Conservation (phyloP, 2,797 vertebrate genomes). For the Phoebastria nigripes region DNA sequence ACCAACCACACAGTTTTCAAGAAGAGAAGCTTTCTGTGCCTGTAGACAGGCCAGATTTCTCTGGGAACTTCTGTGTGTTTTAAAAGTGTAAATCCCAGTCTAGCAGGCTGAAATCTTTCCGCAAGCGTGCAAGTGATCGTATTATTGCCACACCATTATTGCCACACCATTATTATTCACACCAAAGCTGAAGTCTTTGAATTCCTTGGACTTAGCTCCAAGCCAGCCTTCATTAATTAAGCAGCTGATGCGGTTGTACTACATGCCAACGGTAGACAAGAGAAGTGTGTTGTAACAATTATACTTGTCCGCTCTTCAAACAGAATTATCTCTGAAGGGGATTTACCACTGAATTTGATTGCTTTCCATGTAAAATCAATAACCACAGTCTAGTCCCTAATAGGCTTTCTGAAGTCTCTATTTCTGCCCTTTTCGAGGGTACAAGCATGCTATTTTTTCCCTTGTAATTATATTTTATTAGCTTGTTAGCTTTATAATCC, state of each 20-base stretch:
- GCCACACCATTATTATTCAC: too few relatives aligned
- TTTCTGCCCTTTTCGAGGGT: background rate
- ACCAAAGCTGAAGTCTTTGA: background rate
- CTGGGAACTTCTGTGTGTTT: background rate
- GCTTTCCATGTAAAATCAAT: slow-evolving; percentile 35
- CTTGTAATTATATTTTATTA: background rate
- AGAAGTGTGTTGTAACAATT: background rate
- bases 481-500: background rate
- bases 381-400: background rate
- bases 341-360: slow-evolving; percentile 29
- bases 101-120: background rate
- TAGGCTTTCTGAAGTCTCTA: background rate
- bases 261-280: background rate
- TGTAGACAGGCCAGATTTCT: background rate
- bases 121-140: rapidly evolving
- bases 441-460: background rate
- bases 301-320: background rate
- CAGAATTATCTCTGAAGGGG: background rate
- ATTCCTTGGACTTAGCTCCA: background rate
- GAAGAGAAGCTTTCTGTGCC: background rate
- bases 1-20: background rate
- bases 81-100: background rate
- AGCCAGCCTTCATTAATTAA: background rate
- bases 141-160: background rate
- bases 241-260: background rate